Conservation (phyloP, 2,797 vertebrate genomes). For the Smutsia gigantea region DNA sequence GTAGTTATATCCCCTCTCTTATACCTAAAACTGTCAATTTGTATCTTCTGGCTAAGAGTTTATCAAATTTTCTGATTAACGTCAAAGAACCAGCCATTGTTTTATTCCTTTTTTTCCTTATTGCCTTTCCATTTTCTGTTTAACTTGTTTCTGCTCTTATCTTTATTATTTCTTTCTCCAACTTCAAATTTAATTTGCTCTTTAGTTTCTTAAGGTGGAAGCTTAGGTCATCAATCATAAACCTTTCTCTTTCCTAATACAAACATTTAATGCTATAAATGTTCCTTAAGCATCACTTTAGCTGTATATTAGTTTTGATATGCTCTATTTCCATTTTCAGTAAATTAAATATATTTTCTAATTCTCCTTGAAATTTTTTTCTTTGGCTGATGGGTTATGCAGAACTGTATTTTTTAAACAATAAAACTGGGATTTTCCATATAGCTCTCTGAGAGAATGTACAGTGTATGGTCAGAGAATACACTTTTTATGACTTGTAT, state of each 20-base stretch:
- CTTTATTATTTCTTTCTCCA: background rate
- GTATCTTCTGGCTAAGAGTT: background rate
- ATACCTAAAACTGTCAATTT: background rate
- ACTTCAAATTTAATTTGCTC: background rate
- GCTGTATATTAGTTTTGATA: background rate
- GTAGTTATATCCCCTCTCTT: background rate
- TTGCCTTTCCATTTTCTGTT: background rate
- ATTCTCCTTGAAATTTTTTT: background rate
- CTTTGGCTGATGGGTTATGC: background rate
- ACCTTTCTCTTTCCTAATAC: background rate
- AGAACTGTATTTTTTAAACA: constrained; percentile 15
- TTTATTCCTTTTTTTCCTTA: background rate
- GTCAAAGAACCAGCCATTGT: background rate
- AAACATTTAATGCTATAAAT: background rate
- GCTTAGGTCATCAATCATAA: background rate
- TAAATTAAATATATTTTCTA: background rate
- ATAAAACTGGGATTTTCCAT: background rate
- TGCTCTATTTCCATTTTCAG: background rate
- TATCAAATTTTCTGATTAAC: background rate
- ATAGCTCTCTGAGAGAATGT: background rate
- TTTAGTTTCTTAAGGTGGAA: constrained; percentile 12
- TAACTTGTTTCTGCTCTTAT: background rate
- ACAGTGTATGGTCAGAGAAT: background rate
- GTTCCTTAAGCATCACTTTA: background rate
- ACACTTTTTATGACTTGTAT: background rate